Percentiles rank a stretch among this genome's conserved stretches.
Conservation (phyloP, 92 coral and sea anemone genomes). For the Metridium senile region DNA sequence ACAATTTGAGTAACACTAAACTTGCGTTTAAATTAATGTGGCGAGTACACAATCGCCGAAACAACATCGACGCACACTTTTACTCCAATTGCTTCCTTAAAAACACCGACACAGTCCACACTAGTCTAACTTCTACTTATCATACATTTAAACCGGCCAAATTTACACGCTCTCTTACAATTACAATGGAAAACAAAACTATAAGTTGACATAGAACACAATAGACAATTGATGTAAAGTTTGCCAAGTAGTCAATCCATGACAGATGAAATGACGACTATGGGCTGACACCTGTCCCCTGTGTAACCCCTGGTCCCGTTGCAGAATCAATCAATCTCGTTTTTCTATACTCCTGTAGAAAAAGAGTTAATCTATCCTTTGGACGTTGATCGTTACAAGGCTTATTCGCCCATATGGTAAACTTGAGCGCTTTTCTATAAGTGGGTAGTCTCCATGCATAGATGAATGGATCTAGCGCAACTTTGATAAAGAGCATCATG, state of each 20-base stretch:
- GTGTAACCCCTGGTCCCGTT: background rate
- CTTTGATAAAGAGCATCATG: constrained; percentile 72
- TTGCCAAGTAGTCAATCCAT: background rate
- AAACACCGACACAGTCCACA: too few relatives aligned
- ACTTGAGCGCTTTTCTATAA: constrained; percentile 67
- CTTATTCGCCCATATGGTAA: constrained; percentile 28
- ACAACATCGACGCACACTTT: too few relatives aligned
- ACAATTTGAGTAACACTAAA: too few relatives aligned
- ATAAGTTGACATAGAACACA: too few relatives aligned
- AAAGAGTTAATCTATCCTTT: background rate
- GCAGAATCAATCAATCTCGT: constrained; percentile 4
- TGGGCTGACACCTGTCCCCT: constrained; percentile 1
- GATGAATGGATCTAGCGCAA: constrained; percentile 73
- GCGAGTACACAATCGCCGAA: too few relatives aligned
- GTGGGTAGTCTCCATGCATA: constrained; percentile 88
- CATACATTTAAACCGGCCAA: too few relatives aligned
- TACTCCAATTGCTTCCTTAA: too few relatives aligned
- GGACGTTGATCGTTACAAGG: constrained; percentile 3
- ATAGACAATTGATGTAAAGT: background rate
- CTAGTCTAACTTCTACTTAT: too few relatives aligned
- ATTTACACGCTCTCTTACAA: too few relatives aligned
- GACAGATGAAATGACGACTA: background rate
- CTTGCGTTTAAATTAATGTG: too few relatives aligned
- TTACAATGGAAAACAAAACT: too few relatives aligned
- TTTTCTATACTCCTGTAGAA: background rate